Conservation (phyloP, 23 tunicate species). For the Botrylloides violaceus region DNA sequence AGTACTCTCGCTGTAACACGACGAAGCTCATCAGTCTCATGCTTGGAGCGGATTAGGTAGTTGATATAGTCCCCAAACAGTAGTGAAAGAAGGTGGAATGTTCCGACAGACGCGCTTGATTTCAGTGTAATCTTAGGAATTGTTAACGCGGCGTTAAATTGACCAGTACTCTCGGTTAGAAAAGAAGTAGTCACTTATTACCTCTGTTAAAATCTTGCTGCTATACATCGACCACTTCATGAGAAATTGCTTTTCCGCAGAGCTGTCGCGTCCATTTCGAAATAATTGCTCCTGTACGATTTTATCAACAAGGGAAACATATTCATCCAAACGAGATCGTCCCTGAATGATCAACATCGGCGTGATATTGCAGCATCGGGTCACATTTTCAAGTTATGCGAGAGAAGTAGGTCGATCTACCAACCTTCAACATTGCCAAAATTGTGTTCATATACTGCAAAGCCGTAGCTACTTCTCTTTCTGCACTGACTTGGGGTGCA, state of each 20-base stretch:
- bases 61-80: conserved; percentile 83
- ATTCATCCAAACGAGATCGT: conserved; percentile 44
- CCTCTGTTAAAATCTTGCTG: conserved; percentile 90
- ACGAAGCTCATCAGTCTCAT: conserved; percentile 17
- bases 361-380: too few species aligned
- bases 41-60: conserved; percentile 41
- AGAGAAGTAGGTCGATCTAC: too few species aligned
- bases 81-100: conserved; percentile 73
- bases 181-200: not conserved
- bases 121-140: conserved; percentile 57
- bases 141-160: too few species aligned
- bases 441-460: not conserved
- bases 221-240: conserved; percentile 85
- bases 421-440: not conserved
- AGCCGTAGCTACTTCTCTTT: not conserved
- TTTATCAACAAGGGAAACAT: conserved; percentile 25
- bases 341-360: too few species aligned
- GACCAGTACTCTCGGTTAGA: too few species aligned
- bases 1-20: not conserved
- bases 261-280: too few species aligned
- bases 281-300: conserved; percentile 47
- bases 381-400: too few species aligned
- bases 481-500: not conserved
- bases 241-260: conserved; percentile 41
- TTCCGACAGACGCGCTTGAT: conserved; percentile 84